phyloP scores from a whole-genome alignment of 2,797 vertebrate genomes.

The Eulemur mongoz region DNA sequence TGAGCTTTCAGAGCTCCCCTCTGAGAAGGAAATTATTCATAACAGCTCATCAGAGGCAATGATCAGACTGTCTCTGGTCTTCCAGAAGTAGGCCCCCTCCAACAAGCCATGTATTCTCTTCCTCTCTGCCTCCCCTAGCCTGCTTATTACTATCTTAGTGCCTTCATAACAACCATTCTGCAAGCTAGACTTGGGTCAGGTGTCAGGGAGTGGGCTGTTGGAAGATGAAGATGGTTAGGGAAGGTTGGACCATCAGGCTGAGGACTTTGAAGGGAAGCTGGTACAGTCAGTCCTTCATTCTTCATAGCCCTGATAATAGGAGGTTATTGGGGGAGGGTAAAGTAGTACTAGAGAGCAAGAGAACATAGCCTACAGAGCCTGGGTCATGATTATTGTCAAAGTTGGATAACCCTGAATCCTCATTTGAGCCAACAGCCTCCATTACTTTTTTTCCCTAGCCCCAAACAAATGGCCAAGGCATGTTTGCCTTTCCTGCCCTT shows the following conservation, averaged over 20 bases:
- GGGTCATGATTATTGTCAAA: background rate
- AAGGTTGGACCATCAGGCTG: background rate
- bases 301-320: background rate
- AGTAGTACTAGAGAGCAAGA: background rate
- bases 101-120: background rate
- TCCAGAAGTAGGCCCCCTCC: background rate
- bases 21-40: conserved; percentile 16
- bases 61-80: background rate
- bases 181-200: background rate
- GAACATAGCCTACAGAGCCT: background rate
- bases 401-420: background rate
- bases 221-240: background rate
- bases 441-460: background rate
- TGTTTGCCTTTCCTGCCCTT: background rate
- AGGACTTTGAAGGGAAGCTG: background rate
- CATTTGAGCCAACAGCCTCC: background rate
- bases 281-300: background rate
- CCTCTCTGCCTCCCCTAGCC: too few relatives aligned
- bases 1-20: background rate
- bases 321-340: background rate
- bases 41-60: conserved; percentile 3
- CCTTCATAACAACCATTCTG: background rate
- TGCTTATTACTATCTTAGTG: background rate
- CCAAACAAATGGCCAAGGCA: background rate
- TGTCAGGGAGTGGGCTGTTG: background rate